Base-by-base conservation (phyloP, 2,888 invertebrate genomes). In the Drosophila subquinaria region DNA sequence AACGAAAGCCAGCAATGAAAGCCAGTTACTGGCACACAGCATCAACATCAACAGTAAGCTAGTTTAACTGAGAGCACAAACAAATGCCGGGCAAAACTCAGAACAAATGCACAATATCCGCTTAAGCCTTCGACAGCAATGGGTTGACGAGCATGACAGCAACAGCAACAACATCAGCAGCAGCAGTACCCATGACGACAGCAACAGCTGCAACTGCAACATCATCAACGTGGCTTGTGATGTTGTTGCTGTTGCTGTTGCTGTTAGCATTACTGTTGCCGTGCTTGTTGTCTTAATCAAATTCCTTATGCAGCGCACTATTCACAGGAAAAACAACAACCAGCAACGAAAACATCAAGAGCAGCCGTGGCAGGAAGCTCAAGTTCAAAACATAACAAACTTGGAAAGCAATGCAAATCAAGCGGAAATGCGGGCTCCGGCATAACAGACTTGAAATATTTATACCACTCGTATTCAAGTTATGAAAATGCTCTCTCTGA, bases 301-400 rank as follows among this genome's bases (percentile, higher is more conserved):
- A 85, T 83, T 85, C 78, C 79, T 83, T 85, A 81, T 77, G 80
- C 86, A 90, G 76, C 74, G 78, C 77, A 85, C 80, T 89, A 76
- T 88, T 79, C 79, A 59, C 74, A 73, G 89, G 87, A 83, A 86
- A 73, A 61, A 52, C 88, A 73, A 71, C 62, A 70, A 79, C 79
- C 79, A 71, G 69, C 75, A 69, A 73, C 69, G 66, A 60, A 62
- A 69, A 56, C 61, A 74, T 53, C 59, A 67, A 57, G 59, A 80
- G 61, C 74, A 69, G 52, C 67, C 72, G 59, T 69, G 67, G 79
- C 82, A 89, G 85, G 80, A 83, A 80, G 79, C 86, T 77, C 73
- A 83, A 89, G 89, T 87, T 90, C 76, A 88, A 84, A 86, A 86
- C 85, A 90, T 75, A 88, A 90, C 89, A 90, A 90, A 90, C 84